Percentiles rank a stretch among this genome's conserved stretches.
Conservation (phyloP, 2,797 vertebrate genomes). For the Peromyscus melanophrys region DNA sequence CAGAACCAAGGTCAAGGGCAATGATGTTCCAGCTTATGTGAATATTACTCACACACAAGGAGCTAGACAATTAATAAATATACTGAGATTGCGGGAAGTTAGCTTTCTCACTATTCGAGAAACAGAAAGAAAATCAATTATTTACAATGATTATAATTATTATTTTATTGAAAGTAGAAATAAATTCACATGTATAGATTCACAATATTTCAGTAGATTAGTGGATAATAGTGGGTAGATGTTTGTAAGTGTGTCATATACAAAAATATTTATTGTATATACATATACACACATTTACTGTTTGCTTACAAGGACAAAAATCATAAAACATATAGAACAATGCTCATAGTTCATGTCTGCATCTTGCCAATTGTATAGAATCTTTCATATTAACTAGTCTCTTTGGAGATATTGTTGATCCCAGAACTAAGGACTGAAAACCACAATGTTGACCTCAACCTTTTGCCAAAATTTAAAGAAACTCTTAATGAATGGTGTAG, state of each 20-base stretch:
- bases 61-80: not conserved
- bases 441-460: not conserved
- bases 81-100: not conserved
- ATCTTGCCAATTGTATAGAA: not conserved
- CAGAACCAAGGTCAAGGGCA: not conserved
- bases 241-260: not conserved
- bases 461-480: not conserved
- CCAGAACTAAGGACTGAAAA: not conserved
- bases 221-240: not conserved
- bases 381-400: not conserved
- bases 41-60: not conserved
- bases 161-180: not conserved
- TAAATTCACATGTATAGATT: not conserved
- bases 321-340: not conserved
- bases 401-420: not conserved
- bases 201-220: not conserved
- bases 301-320: slow-evolving; percentile 8
- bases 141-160: not conserved
- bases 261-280: not conserved
- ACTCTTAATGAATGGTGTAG: not conserved
- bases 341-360: not conserved
- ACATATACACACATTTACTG: not conserved
- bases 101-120: not conserved
- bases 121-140: not conserved
- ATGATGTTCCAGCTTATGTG: not conserved